Evolutionary conservation across 2,888 invertebrate species (phyloP), one percentile per base, ranked within the genome.

Genomic region (Gerosis bhagava): DNA sequence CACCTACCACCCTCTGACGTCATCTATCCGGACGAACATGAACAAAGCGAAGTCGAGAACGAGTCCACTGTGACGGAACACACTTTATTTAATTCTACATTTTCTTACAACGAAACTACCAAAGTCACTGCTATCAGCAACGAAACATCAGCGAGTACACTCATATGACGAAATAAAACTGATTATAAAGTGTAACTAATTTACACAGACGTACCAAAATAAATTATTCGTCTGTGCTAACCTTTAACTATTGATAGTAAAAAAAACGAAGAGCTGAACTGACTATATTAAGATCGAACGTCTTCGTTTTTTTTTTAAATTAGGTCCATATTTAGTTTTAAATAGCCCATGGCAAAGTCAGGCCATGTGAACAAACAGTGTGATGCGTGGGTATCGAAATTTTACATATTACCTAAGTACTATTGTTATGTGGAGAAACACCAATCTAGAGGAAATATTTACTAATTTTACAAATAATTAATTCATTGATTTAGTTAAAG

Each of bases 1-100:
- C 58, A 62, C 34, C 51, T 70, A 40, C 49, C 63, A 43, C 51
- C 69, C 48, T 58, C 60, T 12, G 58, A 51, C 50, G 40, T 57
- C 51, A 60, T 59, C 48, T 63, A 52, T 28, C 37, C 37, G 5
- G 31, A 37, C n/a, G 29, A 60, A 46, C 44, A 59, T 53, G 41
- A 57, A 47, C 41, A 41, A 13, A 64, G 61, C 8, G 45, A 45
- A 12, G 8, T 21, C n/a, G n/a, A n/a, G n/a, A 11, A 8, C 36
- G 62, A 60, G 17, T 50, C 45, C 41, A 51, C 40, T 19, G 53
- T 54, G 21, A 57, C 61, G 8, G 34, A 45, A 24, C 35, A 55
- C 6, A 57, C 40, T 8, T 53, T 43, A 54, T 51, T 47, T 13
- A 52, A 54, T 35, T 43, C 53, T n/a, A 58, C 59, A 26, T 50